phyloP scores from a whole-genome alignment of 2,113 vertebrate genomes.

The Galeopterus variegatus region DNA sequence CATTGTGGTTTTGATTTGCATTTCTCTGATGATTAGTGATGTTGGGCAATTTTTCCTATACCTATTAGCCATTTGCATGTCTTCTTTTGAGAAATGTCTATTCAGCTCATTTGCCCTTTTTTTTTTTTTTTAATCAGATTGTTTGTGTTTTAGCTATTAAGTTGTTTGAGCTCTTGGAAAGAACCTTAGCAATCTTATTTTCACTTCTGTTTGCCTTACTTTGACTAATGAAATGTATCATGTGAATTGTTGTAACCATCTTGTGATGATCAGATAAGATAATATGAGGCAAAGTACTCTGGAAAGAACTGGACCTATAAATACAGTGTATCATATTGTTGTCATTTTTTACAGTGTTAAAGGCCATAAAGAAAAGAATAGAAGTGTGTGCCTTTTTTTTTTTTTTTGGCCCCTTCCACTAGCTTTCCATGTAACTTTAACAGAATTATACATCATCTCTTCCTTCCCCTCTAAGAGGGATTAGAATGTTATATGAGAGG shows the following conservation, averaged over 20 bases:
- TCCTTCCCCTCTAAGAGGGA: not conserved
- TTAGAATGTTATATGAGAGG: slow-evolving; percentile 10
- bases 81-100: too few relatives aligned
- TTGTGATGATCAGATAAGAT: slow-evolving; percentile 1
- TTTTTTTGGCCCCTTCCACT: not conserved
- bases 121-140: too few relatives aligned
- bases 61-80: too few relatives aligned
- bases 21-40: too few relatives aligned
- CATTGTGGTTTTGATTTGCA: too few relatives aligned
- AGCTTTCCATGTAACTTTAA: not conserved
- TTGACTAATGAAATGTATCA: slow-evolving; percentile 45
- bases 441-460: not conserved
- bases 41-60: too few relatives aligned
- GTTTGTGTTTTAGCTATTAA: too few relatives aligned
- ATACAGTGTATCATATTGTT: not conserved
- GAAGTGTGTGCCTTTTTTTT: not conserved
- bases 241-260: slow-evolving; percentile 25
- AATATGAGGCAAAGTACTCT: not conserved
- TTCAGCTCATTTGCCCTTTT: too few relatives aligned
- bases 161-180: not conserved
- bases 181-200: slow-evolving; percentile 34
- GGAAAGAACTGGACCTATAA: slow-evolving; percentile 50
- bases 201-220: slow-evolving; percentile 33
- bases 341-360: not conserved
- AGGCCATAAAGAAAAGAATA: not conserved